These are phyloP conservation scores for Myanophis thanlyinensis DNA, from an alignment of 2,113 vertebrate genomes.

Conservation along the genomic window DNA sequence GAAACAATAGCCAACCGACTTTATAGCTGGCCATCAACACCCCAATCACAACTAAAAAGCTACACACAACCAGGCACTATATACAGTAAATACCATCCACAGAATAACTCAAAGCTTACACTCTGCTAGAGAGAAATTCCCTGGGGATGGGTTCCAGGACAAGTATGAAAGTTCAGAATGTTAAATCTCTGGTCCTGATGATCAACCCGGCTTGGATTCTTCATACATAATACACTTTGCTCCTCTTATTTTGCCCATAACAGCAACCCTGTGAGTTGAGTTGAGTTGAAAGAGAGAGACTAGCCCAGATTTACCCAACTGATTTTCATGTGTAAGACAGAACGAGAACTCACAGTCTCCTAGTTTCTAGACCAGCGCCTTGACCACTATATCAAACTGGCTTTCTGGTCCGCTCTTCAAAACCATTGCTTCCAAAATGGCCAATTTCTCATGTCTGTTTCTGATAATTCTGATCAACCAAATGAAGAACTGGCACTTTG, in stretches of 20 bases:
- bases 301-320: not conserved
- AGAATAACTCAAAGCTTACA: not conserved
- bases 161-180: too few relatives aligned
- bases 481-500: not conserved
- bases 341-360: not conserved
- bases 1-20: not conserved
- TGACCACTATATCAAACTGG: not conserved
- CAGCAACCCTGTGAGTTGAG: not conserved
- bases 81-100: not conserved
- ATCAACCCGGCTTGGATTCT: not conserved
- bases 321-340: not conserved
- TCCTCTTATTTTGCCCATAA: not conserved
- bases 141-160: not conserved
- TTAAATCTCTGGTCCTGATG: not conserved
- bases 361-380: not conserved
- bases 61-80: not conserved
- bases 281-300: not conserved
- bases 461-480: constrained; percentile 46
- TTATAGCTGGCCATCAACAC: not conserved
- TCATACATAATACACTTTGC: not conserved
- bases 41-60: not conserved
- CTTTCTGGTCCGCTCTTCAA: constrained; percentile 15
- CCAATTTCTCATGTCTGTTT: constrained; percentile 50
- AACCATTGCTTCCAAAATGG: not conserved
- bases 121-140: not conserved